A percentile compares a stretch with the other conserved stretches of the same genome.
phyloP scores from a whole-genome alignment of 2,113 vertebrate species.

The Microcebus griseorufus region DNA sequence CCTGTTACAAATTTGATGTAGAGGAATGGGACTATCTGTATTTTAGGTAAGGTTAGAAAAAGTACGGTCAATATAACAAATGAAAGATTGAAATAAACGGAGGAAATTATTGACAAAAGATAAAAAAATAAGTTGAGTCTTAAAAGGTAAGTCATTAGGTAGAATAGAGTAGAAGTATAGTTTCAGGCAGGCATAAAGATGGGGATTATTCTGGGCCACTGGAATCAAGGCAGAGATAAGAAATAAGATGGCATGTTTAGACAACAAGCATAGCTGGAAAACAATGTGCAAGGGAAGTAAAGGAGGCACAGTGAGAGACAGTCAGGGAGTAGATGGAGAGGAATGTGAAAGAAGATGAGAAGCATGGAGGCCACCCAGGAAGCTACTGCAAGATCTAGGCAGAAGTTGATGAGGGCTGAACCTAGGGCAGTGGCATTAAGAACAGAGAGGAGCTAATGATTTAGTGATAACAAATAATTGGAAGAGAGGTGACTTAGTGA shows the following conservation, averaged over 20 bases:
- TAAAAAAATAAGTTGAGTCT: neutral
- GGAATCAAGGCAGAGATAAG: neutral
- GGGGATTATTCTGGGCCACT: neutral
- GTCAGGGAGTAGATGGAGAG: neutral
- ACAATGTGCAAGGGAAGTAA: neutral
- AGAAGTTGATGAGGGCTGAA: neutral
- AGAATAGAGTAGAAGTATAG: neutral
- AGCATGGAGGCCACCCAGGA: neutral
- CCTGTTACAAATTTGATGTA: no score
- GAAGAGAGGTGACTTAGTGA: neutral
- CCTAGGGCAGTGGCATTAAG: neutral
- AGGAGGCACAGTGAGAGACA: neutral
- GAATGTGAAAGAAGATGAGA: neutral
- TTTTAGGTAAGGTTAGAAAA: no score
- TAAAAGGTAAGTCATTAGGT: neutral
- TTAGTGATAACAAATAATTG: neutral
- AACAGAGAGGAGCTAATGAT: neutral
- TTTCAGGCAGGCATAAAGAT: neutral
- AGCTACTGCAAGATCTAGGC: neutral
- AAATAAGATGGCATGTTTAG: neutral
- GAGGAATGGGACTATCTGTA: no score
- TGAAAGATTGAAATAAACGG: no score
- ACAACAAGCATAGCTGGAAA: neutral
- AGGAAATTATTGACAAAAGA: no score
- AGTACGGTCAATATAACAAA: no score